phyloP scores from a whole-genome alignment of 2,797 vertebrate species.

The Xiphorhynchus erythropygius region DNA sequence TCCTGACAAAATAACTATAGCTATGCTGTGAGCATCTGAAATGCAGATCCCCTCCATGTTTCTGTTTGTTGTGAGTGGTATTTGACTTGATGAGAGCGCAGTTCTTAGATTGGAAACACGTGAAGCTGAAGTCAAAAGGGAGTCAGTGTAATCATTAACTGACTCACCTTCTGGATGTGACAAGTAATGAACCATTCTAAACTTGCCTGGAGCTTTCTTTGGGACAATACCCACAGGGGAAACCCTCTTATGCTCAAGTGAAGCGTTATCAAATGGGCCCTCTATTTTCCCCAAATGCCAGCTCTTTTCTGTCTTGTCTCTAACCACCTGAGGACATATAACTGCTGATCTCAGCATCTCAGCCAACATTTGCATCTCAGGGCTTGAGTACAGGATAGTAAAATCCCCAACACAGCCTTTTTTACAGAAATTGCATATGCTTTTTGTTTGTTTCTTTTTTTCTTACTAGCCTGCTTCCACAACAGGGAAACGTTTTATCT shows the following conservation, averaged over 20 bases:
- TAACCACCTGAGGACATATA: conserved; percentile 71
- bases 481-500: background rate
- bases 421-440: background rate
- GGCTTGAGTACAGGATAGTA: conserved; percentile 2
- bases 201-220: conserved; percentile 79
- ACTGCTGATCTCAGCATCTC: conserved; percentile 76
- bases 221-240: conserved; percentile 73
- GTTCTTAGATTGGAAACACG: conserved; percentile 4
- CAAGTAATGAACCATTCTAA: conserved; percentile 72
- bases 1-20: background rate
- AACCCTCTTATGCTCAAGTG: conserved; percentile 64
- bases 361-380: conserved; percentile 6
- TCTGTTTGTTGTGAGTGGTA: background rate
- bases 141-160: conserved; percentile 66
- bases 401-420: conserved; percentile 39
- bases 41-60: background rate
- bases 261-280: conserved; percentile 74
- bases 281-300: conserved; percentile 43
- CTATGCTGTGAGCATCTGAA: background rate
- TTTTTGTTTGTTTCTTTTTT: background rate
- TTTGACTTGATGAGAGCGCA: background rate
- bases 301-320: conserved; percentile 64
- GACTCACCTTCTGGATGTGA: conserved; percentile 77
- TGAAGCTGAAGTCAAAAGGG: conserved; percentile 53
- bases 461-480: background rate